A percentile compares a stretch with the other conserved stretches of the same genome.
Evolutionary conservation across 2,888 invertebrate genomes (phyloP).

Genomic region (Ecliptopera silaceata): DNA sequence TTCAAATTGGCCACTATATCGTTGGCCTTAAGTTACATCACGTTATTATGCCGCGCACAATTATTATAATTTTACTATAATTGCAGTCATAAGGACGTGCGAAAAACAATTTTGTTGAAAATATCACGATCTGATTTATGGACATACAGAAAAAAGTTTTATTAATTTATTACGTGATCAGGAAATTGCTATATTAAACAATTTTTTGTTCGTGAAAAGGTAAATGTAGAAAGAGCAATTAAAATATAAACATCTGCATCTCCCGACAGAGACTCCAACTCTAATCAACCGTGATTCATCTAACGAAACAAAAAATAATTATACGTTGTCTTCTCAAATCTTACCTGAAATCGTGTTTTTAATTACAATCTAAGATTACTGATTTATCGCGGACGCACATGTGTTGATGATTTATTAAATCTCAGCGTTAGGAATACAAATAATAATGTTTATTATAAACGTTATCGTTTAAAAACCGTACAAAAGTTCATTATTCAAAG

Average conservation of each 20-base stretch:
- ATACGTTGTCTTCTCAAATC: conserved; percentile 69
- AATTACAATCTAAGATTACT: conserved; percentile 70
- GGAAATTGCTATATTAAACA: conserved; percentile 47
- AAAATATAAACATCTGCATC: conserved; percentile 76
- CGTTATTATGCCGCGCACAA: conserved; percentile 76
- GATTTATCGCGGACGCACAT: conserved; percentile 73
- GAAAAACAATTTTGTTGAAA: conserved; percentile 76
- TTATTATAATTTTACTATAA: conserved; percentile 83
- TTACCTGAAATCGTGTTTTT: conserved; percentile 75
- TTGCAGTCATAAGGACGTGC: conserved; percentile 77
- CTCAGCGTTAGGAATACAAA: conserved; percentile 28
- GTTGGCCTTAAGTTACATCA: conserved; percentile 74
- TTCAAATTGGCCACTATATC: conserved; percentile 75
- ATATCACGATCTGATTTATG: conserved; percentile 72
- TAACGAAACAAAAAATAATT: conserved; percentile 79
- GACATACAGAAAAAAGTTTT: conserved; percentile 47
- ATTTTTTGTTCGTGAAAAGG: conserved; percentile 61
- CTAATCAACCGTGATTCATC: conserved; percentile 80
- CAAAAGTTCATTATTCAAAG: conserved; percentile 44
- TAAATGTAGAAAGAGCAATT: conserved; percentile 67
- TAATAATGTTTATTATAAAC: conserved; percentile 11
- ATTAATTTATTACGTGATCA: conserved; percentile 52
- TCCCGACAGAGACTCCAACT: conserved; percentile 54
- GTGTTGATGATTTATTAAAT: conserved; percentile 68
- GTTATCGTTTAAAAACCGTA: conserved; percentile 25